Percentiles rank a stretch among this genome's conserved stretches.
phyloP scores from a whole-genome alignment of 2,797 vertebrate species.

The Denticeps clupeoides region DNA sequence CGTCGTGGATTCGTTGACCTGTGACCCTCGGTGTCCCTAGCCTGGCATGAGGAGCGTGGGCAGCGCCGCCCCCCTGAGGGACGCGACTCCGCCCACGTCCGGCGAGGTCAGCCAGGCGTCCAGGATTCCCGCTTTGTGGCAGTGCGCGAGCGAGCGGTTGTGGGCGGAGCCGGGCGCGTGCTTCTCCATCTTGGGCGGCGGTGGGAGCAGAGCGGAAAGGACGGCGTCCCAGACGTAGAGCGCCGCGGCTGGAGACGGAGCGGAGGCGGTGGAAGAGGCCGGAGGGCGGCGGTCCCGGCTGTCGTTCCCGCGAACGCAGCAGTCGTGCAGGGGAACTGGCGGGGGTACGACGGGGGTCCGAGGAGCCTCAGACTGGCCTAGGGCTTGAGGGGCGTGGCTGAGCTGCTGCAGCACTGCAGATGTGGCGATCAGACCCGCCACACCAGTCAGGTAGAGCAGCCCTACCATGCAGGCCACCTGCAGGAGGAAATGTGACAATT shows the following conservation, averaged over 20 bases:
- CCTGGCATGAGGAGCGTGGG: too few relatives aligned
- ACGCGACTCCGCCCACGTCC: too few relatives aligned
- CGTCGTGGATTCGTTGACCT: too few relatives aligned
- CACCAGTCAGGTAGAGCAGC: constrained; percentile 79
- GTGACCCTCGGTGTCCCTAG: too few relatives aligned
- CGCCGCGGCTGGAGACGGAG: constrained; percentile 39
- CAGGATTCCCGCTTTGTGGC: too few relatives aligned
- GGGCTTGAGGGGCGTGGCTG: constrained; percentile 31
- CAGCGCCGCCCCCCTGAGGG: too few relatives aligned
- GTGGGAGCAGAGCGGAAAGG: constrained; percentile 56
- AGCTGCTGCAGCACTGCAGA: constrained; percentile 70
- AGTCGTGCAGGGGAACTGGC: constrained; percentile 21
- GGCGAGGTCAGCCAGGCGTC: too few relatives aligned
- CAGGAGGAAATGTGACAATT: neutral
- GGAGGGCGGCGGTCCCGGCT: constrained; percentile 20
- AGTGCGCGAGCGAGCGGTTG: constrained; percentile 44
- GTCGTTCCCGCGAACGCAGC: constrained; percentile 51
- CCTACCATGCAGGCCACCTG: constrained; percentile 84
- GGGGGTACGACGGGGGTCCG: constrained; percentile 17
- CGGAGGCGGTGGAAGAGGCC: constrained; percentile 10
- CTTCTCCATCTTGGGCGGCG: constrained; percentile 20
- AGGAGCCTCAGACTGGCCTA: too few relatives aligned
- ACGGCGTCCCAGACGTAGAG: constrained; percentile 70
- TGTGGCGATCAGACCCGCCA: constrained; percentile 71
- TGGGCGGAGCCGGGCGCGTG: constrained; percentile 34